A percentile compares a stretch with the other conserved stretches of the same genome.
Evolutionary conservation across 2,797 vertebrate genomes (phyloP).

Genomic region (Denticeps clupeoides): DNA sequence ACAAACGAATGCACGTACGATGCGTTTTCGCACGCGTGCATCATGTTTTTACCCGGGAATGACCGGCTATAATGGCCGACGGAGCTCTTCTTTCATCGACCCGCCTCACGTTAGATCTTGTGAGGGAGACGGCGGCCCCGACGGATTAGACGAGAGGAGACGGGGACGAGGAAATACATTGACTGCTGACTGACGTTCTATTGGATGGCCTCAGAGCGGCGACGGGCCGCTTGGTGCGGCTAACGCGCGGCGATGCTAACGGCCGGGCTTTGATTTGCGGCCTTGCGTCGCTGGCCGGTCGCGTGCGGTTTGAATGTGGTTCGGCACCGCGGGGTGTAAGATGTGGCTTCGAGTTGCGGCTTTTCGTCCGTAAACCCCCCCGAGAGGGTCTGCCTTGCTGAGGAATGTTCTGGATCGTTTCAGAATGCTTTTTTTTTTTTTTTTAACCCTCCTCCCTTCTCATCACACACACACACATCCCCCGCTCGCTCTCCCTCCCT

Average conservation of each 20-base stretch:
- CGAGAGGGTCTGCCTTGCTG: conserved; percentile 43
- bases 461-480: conserved; percentile 24
- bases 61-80: conserved; percentile 7
- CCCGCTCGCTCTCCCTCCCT: conserved; percentile 32
- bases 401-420: conserved; percentile 55
- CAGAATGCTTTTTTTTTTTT: conserved; percentile 42
- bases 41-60: too few species aligned
- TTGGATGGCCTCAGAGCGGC: too few species aligned
- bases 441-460: neutral
- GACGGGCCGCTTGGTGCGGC: conserved; percentile 39
- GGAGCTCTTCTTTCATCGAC: conserved; percentile 1
- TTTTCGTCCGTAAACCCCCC: conserved; percentile 38
- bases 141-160: conserved; percentile 23
- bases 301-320: too few species aligned
- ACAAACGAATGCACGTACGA: neutral
- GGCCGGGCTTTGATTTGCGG: conserved; percentile 44
- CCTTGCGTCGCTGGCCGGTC: conserved; percentile 57
- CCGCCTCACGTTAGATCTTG: conserved; percentile 10
- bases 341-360: conserved; percentile 41
- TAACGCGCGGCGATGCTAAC: conserved; percentile 44
- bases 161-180: conserved; percentile 24
- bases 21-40: too few species aligned
- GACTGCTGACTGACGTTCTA: conserved; percentile 43
- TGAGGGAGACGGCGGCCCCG: conserved; percentile 12
- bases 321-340: conserved; percentile 41